A percentile compares a stretch with the other conserved stretches of the same genome.
Conservation (phyloP, 2,113 vertebrate genomes). For the Salvelinus namaycush region DNA sequence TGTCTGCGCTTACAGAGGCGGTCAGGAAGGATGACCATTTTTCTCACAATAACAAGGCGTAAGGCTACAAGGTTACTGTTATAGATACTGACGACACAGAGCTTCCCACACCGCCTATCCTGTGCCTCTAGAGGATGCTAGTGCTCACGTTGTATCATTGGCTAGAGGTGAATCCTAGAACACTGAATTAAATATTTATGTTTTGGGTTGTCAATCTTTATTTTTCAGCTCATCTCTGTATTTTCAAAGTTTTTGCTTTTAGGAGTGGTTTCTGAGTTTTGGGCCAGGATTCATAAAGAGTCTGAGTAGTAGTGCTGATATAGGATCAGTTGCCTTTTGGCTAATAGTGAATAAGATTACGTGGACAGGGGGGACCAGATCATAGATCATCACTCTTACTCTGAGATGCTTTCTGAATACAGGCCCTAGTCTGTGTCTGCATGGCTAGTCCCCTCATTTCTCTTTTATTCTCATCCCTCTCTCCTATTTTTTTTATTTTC, state of each 20-base stretch:
- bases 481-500: background rate
- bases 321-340: background rate
- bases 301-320: background rate
- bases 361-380: background rate
- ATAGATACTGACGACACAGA: slow-evolving; percentile 17
- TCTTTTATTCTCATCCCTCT: slow-evolving; percentile 2
- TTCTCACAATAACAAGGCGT: background rate
- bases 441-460: background rate
- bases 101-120: background rate
- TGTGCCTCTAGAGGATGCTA: slow-evolving; percentile 38
- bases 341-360: background rate
- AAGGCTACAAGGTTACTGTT: background rate
- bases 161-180: background rate
- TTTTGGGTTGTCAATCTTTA: background rate
- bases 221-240: background rate
- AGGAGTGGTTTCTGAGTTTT: background rate
- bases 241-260: background rate
- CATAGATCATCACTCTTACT: too few species aligned
- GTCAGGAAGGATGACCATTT: background rate
- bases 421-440: too few species aligned
- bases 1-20: slow-evolving; percentile 13
- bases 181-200: background rate
- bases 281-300: too few species aligned
- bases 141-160: background rate
- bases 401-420: too few species aligned